Base-by-base conservation (phyloP, 1,140 invertebrate genomes). In the Oryzaephilus surinamensis region DNA sequence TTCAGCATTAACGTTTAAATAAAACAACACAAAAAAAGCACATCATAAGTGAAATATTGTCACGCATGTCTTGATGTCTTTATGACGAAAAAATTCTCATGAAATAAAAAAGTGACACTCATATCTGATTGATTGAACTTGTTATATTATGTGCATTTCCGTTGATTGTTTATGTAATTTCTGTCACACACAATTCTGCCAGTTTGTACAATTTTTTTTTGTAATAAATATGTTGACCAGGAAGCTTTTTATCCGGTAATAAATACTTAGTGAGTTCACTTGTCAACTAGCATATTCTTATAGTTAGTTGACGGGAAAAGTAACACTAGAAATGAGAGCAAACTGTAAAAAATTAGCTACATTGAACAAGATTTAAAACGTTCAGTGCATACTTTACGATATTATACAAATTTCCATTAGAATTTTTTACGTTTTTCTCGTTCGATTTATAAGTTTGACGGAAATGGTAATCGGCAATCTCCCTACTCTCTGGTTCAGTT, bases 31-130 rank as follows among this genome's bases (percentile, higher is more conserved):
- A 39, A 39, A 44, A 33, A 44, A 20, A 5, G 23, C 8, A 17
- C 28, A 18, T 43, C 41, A 45, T 45, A 45, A 45, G 37, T 45
- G 43, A 34, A 45, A 45, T 45, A 45, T 45, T 40, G 37, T 45
- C 43, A 45, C 43, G 43, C 43, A 40, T 34, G 17, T 36, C 28
- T 42, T 31, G 41, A 42, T 37, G 37, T 40, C 43, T 40, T 35
- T 31, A 40, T 40, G 32, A 39, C 39, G 35, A 31, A 14, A 20
- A 14, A 28, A 38, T 15, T 21, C 12, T 20, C 19, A 38, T 38
- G 35, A 7, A 11, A 11, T 4, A 31, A 24, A 39, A 31, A 39
- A 11, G 14, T 11, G 18, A 39, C 19, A 39, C 16, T 39, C 27
- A 31, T 26, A 39, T 34, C 37, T 45, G 43, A 45, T 45, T 45